Percentiles rank a stretch among this genome's conserved stretches.
phyloP scores from a whole-genome alignment of 1,140 invertebrate species.

The Macrostomum lignano region DNA sequence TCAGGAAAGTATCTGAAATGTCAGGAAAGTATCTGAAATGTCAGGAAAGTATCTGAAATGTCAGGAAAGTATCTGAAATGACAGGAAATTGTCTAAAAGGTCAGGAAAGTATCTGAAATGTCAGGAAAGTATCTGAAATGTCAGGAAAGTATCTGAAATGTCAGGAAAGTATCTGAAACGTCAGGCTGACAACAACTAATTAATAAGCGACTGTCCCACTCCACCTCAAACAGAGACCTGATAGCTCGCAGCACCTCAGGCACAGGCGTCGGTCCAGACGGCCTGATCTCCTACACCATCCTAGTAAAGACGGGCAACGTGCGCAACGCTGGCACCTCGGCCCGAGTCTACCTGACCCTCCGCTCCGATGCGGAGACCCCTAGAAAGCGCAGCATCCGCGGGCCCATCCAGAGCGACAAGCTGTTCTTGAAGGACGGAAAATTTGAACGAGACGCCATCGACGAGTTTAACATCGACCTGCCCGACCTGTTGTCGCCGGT shows the following conservation, averaged over 20 bases:
- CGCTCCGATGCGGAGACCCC: constrained; percentile 3
- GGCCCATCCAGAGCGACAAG: too few relatives aligned
- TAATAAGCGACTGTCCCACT: not conserved
- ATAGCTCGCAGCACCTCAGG: too few relatives aligned
- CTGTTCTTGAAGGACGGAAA: constrained; percentile 4
- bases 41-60: too few relatives aligned
- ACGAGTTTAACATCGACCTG: constrained; percentile 7
- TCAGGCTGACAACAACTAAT: not conserved
- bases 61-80: too few relatives aligned
- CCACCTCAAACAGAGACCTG: too few relatives aligned
- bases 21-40: too few relatives aligned
- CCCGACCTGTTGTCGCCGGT: constrained; percentile 18
- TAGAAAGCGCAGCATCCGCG: constrained; percentile 1
- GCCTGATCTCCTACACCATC: not conserved
- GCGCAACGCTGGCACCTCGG: constrained; percentile 7
- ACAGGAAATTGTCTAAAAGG: too few relatives aligned
- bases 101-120: too few relatives aligned
- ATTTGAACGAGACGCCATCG: constrained; percentile 3
- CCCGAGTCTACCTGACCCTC: constrained; percentile 7
- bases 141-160: too few relatives aligned
- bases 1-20: too few relatives aligned
- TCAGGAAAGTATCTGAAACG: too few relatives aligned
- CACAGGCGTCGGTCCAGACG: not conserved
- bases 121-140: too few relatives aligned
- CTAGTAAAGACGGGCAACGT: not conserved